Conservation (phyloP, 2,113 vertebrate species). For the western clawed frog (Xenopus tropicalis) region UCB_Xtro_10.0 CM004444.2:35593001-35593500, state of each 20-base stretch:
- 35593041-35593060: slow-evolving; percentile 17
- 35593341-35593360: too few relatives aligned
- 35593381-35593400: too few relatives aligned
- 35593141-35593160: slow-evolving; percentile 5
- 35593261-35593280: background rate
- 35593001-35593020: slow-evolving; percentile 9
- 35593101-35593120: slow-evolving; percentile 21
- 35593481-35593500: too few relatives aligned
- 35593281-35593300: background rate
- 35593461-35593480: too few relatives aligned
- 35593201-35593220: background rate
- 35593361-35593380: too few relatives aligned
- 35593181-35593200: background rate
- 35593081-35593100: slow-evolving; percentile 27
- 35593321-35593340: too few relatives aligned
- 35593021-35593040: slow-evolving; percentile 13
- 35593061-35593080: slow-evolving; percentile 18
- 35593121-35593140: slow-evolving; percentile 29
- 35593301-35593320: too few relatives aligned
- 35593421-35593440: too few relatives aligned
- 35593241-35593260: background rate
- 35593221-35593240: background rate
- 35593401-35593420: too few relatives aligned
- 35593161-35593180: background rate
- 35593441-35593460: too few relatives aligned